Evolutionary conservation across 2,888 invertebrate genomes (phyloP), one percentile per base, ranked within the genome.

Genomic region (Tetanocera ferruginea): DNA sequence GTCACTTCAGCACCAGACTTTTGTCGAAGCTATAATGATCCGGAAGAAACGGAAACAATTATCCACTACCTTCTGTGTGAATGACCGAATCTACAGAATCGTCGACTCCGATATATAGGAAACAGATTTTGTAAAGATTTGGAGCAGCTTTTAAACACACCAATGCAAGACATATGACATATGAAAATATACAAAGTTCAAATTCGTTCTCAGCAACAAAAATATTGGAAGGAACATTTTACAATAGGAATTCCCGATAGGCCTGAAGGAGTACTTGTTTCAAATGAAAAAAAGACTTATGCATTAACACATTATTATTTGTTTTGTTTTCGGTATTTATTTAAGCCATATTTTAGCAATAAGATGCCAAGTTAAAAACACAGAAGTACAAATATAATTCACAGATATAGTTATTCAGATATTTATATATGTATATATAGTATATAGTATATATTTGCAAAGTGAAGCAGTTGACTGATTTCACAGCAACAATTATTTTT

Each of bases 291-390:
- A 25, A 60, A 60, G 23, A 55, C 2, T 9, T 19, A 55, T 19
- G 23, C 28, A 60, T 28, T 23, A 14, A 28, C 28, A 31, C 60
- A 60, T 28, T n/a, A 5, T 37, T 64, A 8, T 17, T 49, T 67
- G 19, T 37, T 23, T 67, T 67, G 17, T 37, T 23, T 49, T 19
- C 49, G 34, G 4, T 19, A 67, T 67, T 67, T 67, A 67, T 67
- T 67, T 37, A 67, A 67, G 67, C 67, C 49, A 67, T 23, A 49
- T 17, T 49, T 49, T n/a, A 67, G 43, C 49, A 49, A 67, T 23
- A 25, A 67, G 31, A 49, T 25, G 11, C 19, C 43, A 67, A 67
- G 49, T 34, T 67, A 67, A 67, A 67, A 67, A 67, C 67, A 49
- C 43, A 49, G 64, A 64, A 64, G 31, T 31, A 34, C 31, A 64